These are phyloP conservation scores for Astatotilapia flaviijosephi DNA, from an alignment of 2,113 vertebrate species.

Conservation along the genomic window DNA sequence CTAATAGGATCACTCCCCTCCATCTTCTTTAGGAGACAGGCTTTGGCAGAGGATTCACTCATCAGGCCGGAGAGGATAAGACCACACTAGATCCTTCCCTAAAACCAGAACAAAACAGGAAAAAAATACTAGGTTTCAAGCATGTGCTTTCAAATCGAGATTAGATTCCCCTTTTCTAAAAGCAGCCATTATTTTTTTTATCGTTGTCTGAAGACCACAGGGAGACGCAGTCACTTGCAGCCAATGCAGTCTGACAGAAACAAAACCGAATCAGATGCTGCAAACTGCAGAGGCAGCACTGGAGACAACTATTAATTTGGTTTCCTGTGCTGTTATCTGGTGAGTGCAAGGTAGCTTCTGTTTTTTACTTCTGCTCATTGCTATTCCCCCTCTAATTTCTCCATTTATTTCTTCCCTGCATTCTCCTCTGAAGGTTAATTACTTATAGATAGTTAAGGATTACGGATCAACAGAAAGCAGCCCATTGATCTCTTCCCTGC, in stretches of 20 bases:
- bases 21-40: neutral
- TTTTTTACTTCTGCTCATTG: slow-evolving; percentile 43
- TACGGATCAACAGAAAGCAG: slow-evolving; percentile 71
- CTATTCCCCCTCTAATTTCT: slow-evolving; percentile 55
- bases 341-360: neutral
- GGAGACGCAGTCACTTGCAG: neutral
- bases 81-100: neutral
- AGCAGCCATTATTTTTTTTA: neutral
- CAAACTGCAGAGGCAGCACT: slow-evolving; percentile 15
- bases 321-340: slow-evolving; percentile 18
- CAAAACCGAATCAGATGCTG: slow-evolving; percentile 13
- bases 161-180: neutral
- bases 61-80: neutral
- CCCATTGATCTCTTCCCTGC: slow-evolving; percentile 73
- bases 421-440: slow-evolving; percentile 79
- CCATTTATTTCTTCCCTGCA: slow-evolving; percentile 52
- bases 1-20: neutral
- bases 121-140: neutral
- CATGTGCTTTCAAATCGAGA: neutral
- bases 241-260: neutral
- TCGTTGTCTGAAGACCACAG: neutral
- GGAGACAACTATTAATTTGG: slow-evolving; percentile 16
- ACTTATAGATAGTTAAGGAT: slow-evolving; percentile 81
- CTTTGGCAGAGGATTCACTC: neutral
- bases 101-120: neutral